Base-by-base conservation (phyloP, 2,797 vertebrate genomes). In the Sebastes diploproa region DNA sequence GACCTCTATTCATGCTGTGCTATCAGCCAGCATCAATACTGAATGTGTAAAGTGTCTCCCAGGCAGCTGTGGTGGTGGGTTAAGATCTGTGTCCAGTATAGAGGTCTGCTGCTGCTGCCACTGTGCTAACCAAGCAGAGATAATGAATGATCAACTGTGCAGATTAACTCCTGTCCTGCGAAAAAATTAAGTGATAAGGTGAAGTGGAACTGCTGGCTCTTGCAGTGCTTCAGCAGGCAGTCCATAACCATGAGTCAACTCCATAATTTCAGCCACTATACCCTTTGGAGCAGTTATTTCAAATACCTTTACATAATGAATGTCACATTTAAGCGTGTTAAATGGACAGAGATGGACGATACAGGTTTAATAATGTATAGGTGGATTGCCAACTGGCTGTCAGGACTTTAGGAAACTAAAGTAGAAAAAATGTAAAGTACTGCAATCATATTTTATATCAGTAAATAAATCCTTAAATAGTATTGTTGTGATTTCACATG, bases 111-210 rank as follows among this genome's bases (percentile, higher is more conserved):
- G 38, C 38, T 50, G 18, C 79, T 88, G 83, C 16, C 32, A 60
- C 69, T 73, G 83, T 67, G 74, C 73, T 71, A 86, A 81, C 68
- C 84, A 84, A 69, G 73, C 72, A 52, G 52, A 78, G 77, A 87
- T 82, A 86, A 85, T 85, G 80, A 83, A 72, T 52, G 83, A 75
- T 85, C 81, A 86, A 82, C 80, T 86, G 72, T 83, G 75, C 82
- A 88, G 79, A 87, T 90, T 81, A 88, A 85, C 83, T 85, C 75
- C 12, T 81, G 75, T 79, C 72, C 77, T 62, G 69, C 1, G 58
- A 77, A 84, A 77, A 84, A 87, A 89, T 73, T n/a, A 80, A 78
- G 42, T 69, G 82, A 83, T 75, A 59, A 78, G 83, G 78, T 83
- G 78, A 81, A 81, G 77, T 73, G 62, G 69, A 72, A 46, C 61